A percentile compares a stretch with the other conserved stretches of the same genome.
These are phyloP conservation scores for Phymorhynchus buccinoides DNA, from an alignment of 1,140 invertebrate species.

Conservation along the genomic window DNA sequence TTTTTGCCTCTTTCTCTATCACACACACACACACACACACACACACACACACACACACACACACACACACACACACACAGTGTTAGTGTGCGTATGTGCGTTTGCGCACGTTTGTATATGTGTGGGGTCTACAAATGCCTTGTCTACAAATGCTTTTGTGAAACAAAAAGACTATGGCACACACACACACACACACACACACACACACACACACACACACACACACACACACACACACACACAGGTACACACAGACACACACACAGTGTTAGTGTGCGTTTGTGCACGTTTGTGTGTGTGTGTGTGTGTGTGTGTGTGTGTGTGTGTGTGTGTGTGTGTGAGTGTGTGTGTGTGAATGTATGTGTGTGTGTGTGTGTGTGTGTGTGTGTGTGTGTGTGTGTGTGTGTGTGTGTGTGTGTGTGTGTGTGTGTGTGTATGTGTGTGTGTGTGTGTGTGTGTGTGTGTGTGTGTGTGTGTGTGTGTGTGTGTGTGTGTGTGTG, in stretches of 20 bases:
- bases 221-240: constrained; percentile 4
- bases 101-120: no score
- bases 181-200: constrained; percentile 24
- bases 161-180: no score
- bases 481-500: background rate
- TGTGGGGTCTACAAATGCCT: no score
- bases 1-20: no score
- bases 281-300: background rate
- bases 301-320: background rate
- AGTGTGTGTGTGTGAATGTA: background rate
- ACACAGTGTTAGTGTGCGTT: background rate
- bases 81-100: no score
- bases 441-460: background rate
- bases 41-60: no score
- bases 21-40: no score
- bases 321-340: constrained; percentile 2
- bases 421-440: background rate
- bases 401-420: background rate
- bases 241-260: background rate
- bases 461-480: background rate
- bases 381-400: background rate
- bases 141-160: no score
- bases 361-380: background rate
- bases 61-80: no score
- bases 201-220: constrained; percentile 20